Percentiles rank a stretch among this genome's conserved stretches.
These are phyloP conservation scores for Callyntrura sp. DNA, from an alignment of 2,888 invertebrate species.

Conservation along the genomic window DNA sequence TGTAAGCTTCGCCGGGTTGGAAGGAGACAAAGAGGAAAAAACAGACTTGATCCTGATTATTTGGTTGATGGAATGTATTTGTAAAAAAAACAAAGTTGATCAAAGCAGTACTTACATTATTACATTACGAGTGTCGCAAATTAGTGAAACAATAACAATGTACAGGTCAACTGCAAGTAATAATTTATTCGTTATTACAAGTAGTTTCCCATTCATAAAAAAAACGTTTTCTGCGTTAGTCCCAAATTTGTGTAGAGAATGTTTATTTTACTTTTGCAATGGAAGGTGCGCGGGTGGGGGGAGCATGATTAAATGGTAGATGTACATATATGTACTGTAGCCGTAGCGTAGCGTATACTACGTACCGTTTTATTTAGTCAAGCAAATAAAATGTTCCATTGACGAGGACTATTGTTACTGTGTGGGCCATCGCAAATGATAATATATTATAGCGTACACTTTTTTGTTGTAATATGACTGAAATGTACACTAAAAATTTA, in stretches of 20 bases:
- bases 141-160: too few species aligned
- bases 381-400: too few species aligned
- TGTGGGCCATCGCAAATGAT: too few species aligned
- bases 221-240: neutral
- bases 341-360: too few species aligned
- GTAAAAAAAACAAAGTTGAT: slow-evolving; percentile 86
- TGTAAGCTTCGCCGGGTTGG: slow-evolving; percentile 92
- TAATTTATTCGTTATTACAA: neutral
- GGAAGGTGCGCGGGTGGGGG: too few species aligned
- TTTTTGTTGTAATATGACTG: too few species aligned
- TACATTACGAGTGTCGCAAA: neutral
- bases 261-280: neutral
- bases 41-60: slow-evolving; percentile 95
- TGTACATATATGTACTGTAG: too few species aligned
- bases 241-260: neutral
- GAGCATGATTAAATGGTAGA: too few species aligned
- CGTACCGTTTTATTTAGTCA: too few species aligned
- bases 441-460: too few species aligned
- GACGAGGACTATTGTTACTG: too few species aligned
- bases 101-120: neutral
- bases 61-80: slow-evolving; percentile 99
- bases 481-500: too few species aligned
- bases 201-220: neutral
- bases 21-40: slow-evolving; percentile 86
- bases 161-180: neutral